A percentile compares a stretch with the other conserved stretches of the same genome.
Evolutionary conservation across 2,113 vertebrate genomes (phyloP).

Genomic region (Eretmochelys imbricata): DNA sequence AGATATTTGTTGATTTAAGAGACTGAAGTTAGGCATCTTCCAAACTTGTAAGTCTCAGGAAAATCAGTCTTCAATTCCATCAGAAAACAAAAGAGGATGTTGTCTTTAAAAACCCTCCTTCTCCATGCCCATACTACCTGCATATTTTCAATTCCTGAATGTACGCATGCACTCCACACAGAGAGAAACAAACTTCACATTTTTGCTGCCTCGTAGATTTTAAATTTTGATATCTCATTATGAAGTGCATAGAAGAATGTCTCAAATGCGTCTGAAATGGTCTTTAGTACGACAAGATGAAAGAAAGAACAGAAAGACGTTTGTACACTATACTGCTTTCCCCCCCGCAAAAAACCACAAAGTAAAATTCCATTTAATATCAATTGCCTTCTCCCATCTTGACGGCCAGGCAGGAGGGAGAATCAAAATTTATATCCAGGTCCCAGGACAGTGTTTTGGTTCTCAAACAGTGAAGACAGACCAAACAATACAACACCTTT

Average conservation of each 20-base stretch:
- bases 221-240: neutral
- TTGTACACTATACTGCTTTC: neutral
- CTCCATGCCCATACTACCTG: neutral
- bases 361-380: neutral
- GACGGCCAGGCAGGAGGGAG: neutral
- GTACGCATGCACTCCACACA: neutral
- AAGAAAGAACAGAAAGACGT: neutral
- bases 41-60: neutral
- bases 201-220: neutral
- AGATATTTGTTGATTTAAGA: neutral
- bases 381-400: neutral
- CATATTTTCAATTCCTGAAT: neutral
- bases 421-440: neutral
- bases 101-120: neutral
- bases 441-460: neutral
- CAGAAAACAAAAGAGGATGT: neutral
- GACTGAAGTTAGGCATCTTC: neutral
- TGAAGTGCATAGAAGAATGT: neutral
- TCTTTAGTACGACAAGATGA: neutral
- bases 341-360: neutral
- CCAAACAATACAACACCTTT: neutral
- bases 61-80: neutral
- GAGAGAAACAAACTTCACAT: neutral
- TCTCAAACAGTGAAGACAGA: neutral
- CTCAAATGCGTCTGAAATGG: neutral